Conservation (phyloP, 2,888 invertebrate genomes). For the Gasteruption jaculator region DNA sequence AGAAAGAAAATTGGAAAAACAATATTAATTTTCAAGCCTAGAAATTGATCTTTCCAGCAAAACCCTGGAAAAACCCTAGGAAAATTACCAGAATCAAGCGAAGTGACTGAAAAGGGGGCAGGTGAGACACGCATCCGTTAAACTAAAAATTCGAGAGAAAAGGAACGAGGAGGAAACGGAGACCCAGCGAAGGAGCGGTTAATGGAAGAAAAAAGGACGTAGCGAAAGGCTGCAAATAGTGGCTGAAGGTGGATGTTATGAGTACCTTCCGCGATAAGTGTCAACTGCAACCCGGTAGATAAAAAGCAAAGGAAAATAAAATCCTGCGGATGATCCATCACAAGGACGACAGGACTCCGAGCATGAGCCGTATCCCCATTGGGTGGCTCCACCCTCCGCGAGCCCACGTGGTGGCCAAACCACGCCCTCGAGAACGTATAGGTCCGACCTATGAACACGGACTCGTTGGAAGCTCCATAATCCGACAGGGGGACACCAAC, state of each 20-base stretch:
- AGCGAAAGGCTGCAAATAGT: conserved; percentile 23
- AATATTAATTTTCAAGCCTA: too few species aligned
- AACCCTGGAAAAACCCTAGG: too few species aligned
- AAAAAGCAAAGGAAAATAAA: conserved; percentile 47
- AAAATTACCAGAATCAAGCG: too few species aligned
- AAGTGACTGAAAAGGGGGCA: too few species aligned
- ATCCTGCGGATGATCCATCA: conserved; percentile 49
- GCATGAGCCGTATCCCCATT: conserved; percentile 36
- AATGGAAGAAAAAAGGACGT: conserved; percentile 20
- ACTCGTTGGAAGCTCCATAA: conserved; percentile 16
- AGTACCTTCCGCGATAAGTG: conserved; percentile 40
- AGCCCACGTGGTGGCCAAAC: conserved; percentile 33
- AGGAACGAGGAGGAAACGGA: conserved; percentile 14
- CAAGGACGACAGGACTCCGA: conserved; percentile 38
- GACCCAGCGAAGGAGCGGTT: conserved; percentile 13
- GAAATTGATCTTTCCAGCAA: too few species aligned
- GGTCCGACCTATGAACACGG: conserved; percentile 24
- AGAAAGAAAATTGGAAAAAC: too few species aligned
- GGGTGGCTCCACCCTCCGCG: conserved; percentile 38
- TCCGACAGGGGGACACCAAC: conserved; percentile 23
- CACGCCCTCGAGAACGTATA: conserved; percentile 24
- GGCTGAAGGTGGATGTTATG: conserved; percentile 19
- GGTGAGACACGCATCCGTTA: conserved; percentile 37
- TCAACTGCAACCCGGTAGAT: conserved; percentile 50
- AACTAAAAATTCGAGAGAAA: conserved; percentile 15